Conservation (phyloP, 2,113 vertebrate genomes). For the Sisor rabdophorus region DNA sequence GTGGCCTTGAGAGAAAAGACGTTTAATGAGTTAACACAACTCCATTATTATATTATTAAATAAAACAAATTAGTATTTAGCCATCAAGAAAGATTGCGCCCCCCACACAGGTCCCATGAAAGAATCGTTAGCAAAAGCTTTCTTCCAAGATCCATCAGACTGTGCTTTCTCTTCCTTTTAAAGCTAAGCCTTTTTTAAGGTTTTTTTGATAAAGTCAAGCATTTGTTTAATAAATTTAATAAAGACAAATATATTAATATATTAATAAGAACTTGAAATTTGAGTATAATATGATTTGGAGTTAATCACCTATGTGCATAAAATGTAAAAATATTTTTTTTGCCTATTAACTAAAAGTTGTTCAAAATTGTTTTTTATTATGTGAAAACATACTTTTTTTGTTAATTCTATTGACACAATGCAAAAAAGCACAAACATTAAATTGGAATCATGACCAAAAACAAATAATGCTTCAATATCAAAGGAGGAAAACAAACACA, state of each 20-base stretch:
- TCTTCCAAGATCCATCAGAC: conserved; percentile 37
- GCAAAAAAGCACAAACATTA: neutral
- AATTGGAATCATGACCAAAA: conserved; percentile 48
- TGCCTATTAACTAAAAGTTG: neutral
- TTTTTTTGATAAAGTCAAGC: conserved; percentile 24
- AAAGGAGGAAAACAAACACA: conserved; percentile 62
- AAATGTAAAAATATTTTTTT: conserved; percentile 4
- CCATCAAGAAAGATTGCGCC: conserved; percentile 15
- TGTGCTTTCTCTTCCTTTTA: conserved; percentile 38
- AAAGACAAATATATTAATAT: conserved; percentile 32
- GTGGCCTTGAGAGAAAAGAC: conserved; percentile 30
- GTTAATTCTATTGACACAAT: conserved; percentile 8
- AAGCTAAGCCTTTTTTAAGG: neutral
- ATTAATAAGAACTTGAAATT: no score
- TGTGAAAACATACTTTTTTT: neutral
- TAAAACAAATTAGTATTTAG: conserved; percentile 48
- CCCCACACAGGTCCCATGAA: no score
- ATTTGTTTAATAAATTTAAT: conserved; percentile 15
- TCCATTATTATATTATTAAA: conserved; percentile 24
- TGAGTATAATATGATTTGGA: neutral
- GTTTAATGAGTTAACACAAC: conserved; percentile 35
- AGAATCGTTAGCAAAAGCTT: conserved; percentile 23
- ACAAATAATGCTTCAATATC: conserved; percentile 49
- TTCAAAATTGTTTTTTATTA: neutral
- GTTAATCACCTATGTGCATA: neutral